Base-by-base conservation (phyloP, 2,797 vertebrate genomes). In the Leucoraja ocellata region DNA sequence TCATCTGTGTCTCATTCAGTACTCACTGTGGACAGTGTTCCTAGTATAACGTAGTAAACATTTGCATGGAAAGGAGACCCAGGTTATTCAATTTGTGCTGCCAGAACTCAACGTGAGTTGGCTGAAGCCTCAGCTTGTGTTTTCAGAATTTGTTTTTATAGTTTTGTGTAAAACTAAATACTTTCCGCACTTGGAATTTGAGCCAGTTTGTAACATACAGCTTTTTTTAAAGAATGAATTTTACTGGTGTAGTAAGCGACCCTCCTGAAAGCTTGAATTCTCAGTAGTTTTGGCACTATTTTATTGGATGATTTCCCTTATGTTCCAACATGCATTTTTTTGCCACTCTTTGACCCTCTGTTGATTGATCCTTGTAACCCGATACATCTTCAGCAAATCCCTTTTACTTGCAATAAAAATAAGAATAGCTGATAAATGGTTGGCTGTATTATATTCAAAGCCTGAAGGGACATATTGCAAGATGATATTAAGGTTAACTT, bases 301-400 rank as follows among this genome's bases (percentile, higher is more conserved):
- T 46, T 93, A 58, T 93, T 96, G 95, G 96, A 95, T 94, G 78
- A 93, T 10, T 94, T 95, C 94, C 95, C 94, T 94, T 92, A 46
- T 54, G 71, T 76, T 92, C 90, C 90, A 92, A 92, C 39, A 74
- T 74, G 90, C 73, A 39, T 9, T 92, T 91, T 46, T 90, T 74
- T 91, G 73, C 71, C 93, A 93, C 94, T 95, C 95, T 94, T 94
- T 93, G 81, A 95, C 95, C 94, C 94, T 93, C 94, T 94, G 94
- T 94, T 96, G 95, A 96, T 95, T 95, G 96, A 96, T 96, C 95
- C 94, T 93, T 0, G 93, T 95, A 96, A 96, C 95, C 95, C 94
- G 95, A 96, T 95, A 94, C 95, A 95, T 95, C 95, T 94, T 95
- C 95, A 95, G 95, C 95, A 94, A 95, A 94, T 94, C 94, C 84